Evolutionary conservation across 2,113 vertebrate genomes (phyloP).

Genomic region (Rhinoderma darwinii): DNA sequence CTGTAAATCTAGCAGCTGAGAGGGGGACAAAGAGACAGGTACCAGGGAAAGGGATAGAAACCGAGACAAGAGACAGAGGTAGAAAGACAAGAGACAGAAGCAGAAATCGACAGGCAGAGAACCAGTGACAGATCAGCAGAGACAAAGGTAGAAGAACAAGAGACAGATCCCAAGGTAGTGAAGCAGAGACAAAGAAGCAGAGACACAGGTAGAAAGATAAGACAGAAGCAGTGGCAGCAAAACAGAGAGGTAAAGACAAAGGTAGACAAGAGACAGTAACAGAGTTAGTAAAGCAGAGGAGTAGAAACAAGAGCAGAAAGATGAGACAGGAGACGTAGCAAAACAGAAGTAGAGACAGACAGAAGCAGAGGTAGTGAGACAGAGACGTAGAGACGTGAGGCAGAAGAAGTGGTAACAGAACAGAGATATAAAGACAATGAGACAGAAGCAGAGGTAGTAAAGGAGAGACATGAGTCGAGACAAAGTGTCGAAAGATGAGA

Average conservation of each 20-base stretch:
- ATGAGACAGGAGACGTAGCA: not conserved
- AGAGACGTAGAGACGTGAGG: not conserved
- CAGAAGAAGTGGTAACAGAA: slow-evolving; percentile 10
- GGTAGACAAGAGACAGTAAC: not conserved
- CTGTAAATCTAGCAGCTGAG: slow-evolving; percentile 78
- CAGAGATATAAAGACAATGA: slow-evolving; percentile 49
- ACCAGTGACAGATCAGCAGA: not conserved
- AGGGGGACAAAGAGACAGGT: slow-evolving; percentile 52
- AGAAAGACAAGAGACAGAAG: slow-evolving; percentile 26
- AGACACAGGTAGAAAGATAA: not conserved
- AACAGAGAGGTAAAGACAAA: not conserved
- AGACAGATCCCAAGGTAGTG: not conserved
- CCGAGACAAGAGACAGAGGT: slow-evolving; percentile 20
- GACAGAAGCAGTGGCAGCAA: not conserved
- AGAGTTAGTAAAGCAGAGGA: not conserved
- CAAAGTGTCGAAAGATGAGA: slow-evolving; percentile 7
- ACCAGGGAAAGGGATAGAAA: slow-evolving; percentile 49
- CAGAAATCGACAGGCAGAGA: not conserved
- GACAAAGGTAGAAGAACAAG: not conserved
- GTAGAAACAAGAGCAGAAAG: not conserved
- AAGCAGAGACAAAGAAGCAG: not conserved
- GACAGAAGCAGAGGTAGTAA: not conserved
- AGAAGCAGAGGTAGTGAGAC: not conserved
- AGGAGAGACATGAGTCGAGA: slow-evolving; percentile 52
- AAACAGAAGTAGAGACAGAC: not conserved